phyloP scores from a whole-genome alignment of 2,113 vertebrate species.

The Mus spicilegus region DNA sequence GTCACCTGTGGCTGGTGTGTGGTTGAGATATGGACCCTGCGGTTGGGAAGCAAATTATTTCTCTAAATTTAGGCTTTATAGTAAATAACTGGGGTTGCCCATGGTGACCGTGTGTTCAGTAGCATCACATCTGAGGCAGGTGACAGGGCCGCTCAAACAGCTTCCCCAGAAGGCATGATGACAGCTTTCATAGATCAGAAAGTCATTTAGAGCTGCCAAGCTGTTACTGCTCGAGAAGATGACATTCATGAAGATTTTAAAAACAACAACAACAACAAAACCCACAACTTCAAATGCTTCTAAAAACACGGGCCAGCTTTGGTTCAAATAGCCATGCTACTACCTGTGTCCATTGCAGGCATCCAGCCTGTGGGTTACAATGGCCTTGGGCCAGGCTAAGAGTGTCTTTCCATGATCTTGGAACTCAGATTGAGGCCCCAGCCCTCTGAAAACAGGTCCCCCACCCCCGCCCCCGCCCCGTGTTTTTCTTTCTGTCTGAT shows the following conservation, averaged over 20 bases:
- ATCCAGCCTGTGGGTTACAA: background rate
- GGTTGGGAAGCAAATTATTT: background rate
- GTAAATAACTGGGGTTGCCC: background rate
- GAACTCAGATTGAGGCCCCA: background rate
- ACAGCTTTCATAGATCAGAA: slow-evolving; percentile 64
- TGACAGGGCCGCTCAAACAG: background rate
- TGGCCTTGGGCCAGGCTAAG: background rate
- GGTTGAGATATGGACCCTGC: background rate
- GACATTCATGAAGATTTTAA: slow-evolving; percentile 59
- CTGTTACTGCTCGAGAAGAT: slow-evolving; percentile 69
- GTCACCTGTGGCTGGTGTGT: background rate
- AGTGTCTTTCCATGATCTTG: background rate
- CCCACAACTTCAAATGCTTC: slow-evolving; percentile 66
- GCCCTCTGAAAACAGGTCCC: background rate
- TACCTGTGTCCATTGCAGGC: background rate
- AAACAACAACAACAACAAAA: background rate
- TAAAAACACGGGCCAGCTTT: slow-evolving; percentile 61
- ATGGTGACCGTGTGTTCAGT: no score
- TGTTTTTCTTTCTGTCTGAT: background rate
- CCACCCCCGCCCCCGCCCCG: background rate
- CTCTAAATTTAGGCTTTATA: background rate
- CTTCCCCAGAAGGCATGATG: background rate
- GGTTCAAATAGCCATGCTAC: slow-evolving; percentile 58
- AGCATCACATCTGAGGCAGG: background rate
- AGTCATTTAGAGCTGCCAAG: slow-evolving; percentile 57